Conservation (phyloP, 2,888 invertebrate species). For the Tetranychus truncatus region DNA sequence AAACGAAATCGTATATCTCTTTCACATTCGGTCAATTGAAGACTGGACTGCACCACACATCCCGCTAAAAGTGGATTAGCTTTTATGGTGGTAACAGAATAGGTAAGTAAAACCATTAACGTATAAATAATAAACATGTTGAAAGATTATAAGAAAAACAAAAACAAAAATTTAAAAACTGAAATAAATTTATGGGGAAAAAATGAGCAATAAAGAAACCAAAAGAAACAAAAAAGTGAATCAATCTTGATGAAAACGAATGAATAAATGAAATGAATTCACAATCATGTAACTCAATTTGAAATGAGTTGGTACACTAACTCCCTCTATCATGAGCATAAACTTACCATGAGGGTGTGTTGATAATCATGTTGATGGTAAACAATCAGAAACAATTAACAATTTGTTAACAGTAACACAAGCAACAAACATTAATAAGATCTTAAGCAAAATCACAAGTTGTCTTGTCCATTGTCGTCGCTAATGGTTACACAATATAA, state of each 20-base stretch:
- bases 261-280: background rate
- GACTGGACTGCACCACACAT: background rate
- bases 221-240: background rate
- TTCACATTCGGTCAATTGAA: background rate
- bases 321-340: background rate
- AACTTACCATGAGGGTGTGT: no score
- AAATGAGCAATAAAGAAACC: background rate
- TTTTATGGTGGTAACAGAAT: background rate
- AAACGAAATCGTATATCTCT: background rate
- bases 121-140: background rate
- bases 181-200: background rate
- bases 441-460: no score
- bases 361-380: no score
- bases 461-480: no score
- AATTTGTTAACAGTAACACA: no score
- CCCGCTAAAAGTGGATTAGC: background rate
- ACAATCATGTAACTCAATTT: background rate
- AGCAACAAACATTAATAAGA: no score
- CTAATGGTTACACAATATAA: no score
- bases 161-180: background rate
- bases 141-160: background rate
- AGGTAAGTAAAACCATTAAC: constrained; percentile 2
- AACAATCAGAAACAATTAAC: no score
- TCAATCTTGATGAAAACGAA: background rate
- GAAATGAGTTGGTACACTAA: background rate